These are phyloP conservation scores for Poeciliopsis turrubarensis DNA, from an alignment of 2,113 vertebrate genomes.

Conservation along the genomic window DNA sequence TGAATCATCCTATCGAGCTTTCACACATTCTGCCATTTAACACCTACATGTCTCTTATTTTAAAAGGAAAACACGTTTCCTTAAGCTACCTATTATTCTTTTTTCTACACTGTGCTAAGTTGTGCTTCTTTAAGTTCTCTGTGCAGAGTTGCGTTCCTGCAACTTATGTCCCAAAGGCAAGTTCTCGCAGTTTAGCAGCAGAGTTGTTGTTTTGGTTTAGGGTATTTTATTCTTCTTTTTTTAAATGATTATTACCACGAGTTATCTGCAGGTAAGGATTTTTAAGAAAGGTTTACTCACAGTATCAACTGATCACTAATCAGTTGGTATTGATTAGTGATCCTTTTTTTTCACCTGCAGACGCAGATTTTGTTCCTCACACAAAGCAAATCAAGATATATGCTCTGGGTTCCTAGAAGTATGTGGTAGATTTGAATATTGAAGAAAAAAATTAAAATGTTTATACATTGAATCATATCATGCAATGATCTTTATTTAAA, in stretches of 20 bases:
- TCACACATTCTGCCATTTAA: not conserved
- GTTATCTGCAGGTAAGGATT: not conserved
- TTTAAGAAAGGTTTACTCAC: not conserved
- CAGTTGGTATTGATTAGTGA: not conserved
- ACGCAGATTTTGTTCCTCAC: not conserved
- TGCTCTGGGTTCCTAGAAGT: not conserved
- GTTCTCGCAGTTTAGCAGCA: not conserved
- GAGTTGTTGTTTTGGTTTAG: not conserved
- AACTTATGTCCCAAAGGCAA: not conserved
- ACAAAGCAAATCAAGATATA: not conserved
- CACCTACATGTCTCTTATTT: not conserved
- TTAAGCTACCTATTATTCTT: not conserved
- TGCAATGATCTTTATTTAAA: not conserved
- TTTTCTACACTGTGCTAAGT: not conserved
- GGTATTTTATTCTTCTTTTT: constrained; percentile 1
- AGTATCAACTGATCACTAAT: too few relatives aligned
- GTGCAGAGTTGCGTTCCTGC: not conserved
- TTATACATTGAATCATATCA: not conserved
- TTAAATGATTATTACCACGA: not conserved
- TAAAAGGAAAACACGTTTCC: not conserved
- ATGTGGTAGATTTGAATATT: not conserved
- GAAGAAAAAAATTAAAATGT: not conserved
- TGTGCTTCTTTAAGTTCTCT: not conserved
- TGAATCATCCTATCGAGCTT: not conserved
- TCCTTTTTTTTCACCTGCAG: not conserved